Base-by-base conservation (phyloP, 1,140 invertebrate species). In the Schlechtendalia chinensis region DNA sequence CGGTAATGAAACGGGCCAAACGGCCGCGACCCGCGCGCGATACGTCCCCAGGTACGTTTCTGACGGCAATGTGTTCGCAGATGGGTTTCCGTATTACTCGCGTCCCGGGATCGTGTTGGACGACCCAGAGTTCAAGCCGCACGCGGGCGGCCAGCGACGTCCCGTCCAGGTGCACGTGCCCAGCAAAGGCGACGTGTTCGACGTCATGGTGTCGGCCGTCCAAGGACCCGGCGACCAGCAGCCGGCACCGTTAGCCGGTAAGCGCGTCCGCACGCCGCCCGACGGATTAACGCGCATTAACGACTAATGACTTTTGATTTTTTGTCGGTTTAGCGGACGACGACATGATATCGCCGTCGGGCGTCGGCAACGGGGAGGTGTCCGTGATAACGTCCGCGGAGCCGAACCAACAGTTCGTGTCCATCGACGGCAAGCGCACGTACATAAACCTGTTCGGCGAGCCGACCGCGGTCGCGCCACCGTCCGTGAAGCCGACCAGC, bases 401-500 rank as follows among this genome's bases (percentile, higher is more conserved):
- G 29, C 91, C 92, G 56, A 90, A 91, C 77, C 91, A 95, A 83
- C 92, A 94, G 75, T 95, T 94, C 85, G 94, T 96, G 6, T 95
- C 93, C n/a, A 96, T 96, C 81, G 94, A 96, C 84, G 94, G 94
- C 39, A 94, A 94, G 86, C 88, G 93, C 83, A 96, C 94, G 4
- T 95, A 96, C 86, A 88, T 96, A 81, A 94, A 95, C 87, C 86
- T 96, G 5, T 93, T 94, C 84, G 90, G 91, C 14, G 72, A 65
- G 53, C 29, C 69, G 61, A 65, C 79, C 17, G 75, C 71, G 22
- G 29, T 54, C 24, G 65, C 71, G 32, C 71, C 65, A 32, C 74
- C 54, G n/a, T 27, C 81, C 22, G 29, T 79, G 24, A 80, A 80
- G 56, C 67, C 54, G 59, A 63, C 69, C 81, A 72, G 47, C 32